These are phyloP conservation scores for Patella caerulea DNA, from an alignment of 2,888 invertebrate species.

Conservation along the genomic window DNA sequence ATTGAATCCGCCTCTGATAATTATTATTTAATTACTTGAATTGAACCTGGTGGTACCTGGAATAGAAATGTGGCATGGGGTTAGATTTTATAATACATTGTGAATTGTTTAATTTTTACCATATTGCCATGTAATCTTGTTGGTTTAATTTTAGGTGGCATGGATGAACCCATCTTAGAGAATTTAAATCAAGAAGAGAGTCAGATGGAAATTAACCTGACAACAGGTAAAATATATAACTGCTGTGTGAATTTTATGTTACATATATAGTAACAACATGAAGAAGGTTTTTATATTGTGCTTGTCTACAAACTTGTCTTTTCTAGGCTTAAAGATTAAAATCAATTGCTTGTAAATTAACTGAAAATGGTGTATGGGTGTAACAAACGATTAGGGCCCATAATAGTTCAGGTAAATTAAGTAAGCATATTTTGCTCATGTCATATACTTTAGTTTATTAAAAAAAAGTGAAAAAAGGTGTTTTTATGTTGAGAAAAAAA, in stretches of 20 bases:
- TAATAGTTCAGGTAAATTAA: too few relatives aligned
- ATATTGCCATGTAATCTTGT: not conserved
- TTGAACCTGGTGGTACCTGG: too few relatives aligned
- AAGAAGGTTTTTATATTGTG: not conserved
- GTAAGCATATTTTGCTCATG: too few relatives aligned
- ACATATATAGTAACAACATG: not conserved
- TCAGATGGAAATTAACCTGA: slow-evolving; percentile 62
- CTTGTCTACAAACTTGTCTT: not conserved
- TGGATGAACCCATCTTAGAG: slow-evolving; percentile 63
- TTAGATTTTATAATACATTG: too few relatives aligned
- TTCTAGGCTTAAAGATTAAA: too few relatives aligned
- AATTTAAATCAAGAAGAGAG: slow-evolving; percentile 59
- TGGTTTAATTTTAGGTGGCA: slow-evolving; percentile 55
- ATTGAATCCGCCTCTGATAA: too few relatives aligned
- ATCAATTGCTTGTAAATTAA: too few relatives aligned
- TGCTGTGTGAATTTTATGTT: not conserved
- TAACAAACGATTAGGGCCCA: too few relatives aligned
- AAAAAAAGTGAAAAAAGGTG: slow-evolving; percentile 11
- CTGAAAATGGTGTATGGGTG: too few relatives aligned
- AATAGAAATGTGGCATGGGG: too few relatives aligned
- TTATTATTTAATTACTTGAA: too few relatives aligned
- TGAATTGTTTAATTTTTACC: too few relatives aligned
- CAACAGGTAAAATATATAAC: slow-evolving; percentile 62
- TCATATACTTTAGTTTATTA: not conserved
- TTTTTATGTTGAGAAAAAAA: not conserved